phyloP scores from a whole-genome alignment of 2,888 invertebrate species.

The Clunio marinus region DNA sequence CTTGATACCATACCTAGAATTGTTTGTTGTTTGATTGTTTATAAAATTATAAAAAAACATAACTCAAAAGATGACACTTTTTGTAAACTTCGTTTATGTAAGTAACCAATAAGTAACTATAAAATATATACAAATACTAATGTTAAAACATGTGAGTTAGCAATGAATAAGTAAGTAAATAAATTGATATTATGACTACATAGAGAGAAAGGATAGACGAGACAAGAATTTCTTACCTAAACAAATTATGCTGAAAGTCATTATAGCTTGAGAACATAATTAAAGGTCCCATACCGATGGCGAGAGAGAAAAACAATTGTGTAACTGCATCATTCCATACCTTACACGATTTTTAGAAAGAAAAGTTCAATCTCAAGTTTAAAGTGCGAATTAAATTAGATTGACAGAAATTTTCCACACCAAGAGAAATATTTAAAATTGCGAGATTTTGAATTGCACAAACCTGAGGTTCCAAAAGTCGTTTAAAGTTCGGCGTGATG shows the following conservation, averaged over 20 bases:
- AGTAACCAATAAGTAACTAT: too few species aligned
- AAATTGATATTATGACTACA: too few species aligned
- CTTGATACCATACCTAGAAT: slow-evolving; percentile 70
- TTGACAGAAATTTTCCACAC: neutral
- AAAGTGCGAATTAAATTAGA: too few species aligned
- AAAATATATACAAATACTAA: too few species aligned
- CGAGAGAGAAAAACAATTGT: slow-evolving; percentile 74
- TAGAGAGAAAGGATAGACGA: neutral
- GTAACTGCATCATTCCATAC: slow-evolving; percentile 54
- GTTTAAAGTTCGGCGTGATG: slow-evolving; percentile 72
- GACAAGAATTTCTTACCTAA: slow-evolving; percentile 54
- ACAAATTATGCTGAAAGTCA: slow-evolving; percentile 64
- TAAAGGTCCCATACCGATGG: slow-evolving; percentile 69
- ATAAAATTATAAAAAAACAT: too few species aligned
- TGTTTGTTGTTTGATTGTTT: too few species aligned
- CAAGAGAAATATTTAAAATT: neutral
- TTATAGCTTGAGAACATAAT: slow-evolving; percentile 78
- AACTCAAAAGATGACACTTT: too few species aligned
- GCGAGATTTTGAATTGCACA: slow-evolving; percentile 43
- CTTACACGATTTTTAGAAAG: neutral
- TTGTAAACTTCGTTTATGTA: too few species aligned
- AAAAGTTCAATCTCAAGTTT: too few species aligned
- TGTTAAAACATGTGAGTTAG: neutral
- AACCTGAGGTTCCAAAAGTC: slow-evolving; percentile 65
- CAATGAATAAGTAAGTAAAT: neutral